phyloP scores from a whole-genome alignment of 2,797 vertebrate species.

The Siniperca obscura region DNA sequence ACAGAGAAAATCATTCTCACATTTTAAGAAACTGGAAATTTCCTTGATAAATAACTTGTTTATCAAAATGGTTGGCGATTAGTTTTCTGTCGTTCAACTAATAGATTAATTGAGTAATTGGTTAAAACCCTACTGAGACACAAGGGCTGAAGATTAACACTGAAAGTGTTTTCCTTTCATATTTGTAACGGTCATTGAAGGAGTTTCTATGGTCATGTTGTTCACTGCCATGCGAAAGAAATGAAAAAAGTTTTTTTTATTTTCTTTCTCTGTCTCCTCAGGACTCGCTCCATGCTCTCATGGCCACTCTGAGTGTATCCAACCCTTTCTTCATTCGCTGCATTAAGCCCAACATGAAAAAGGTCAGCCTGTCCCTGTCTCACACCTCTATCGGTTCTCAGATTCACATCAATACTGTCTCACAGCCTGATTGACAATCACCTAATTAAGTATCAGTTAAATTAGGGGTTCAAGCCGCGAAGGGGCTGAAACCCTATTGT shows the following conservation, averaged over 20 bases:
- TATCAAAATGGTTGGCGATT: background rate
- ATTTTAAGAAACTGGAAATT: background rate
- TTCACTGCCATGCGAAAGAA: background rate
- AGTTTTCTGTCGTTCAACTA: background rate
- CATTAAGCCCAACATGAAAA: constrained; percentile 95
- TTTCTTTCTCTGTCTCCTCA: constrained; percentile 38
- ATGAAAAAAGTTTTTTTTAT: background rate
- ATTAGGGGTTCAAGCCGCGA: no score
- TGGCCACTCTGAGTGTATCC: constrained; percentile 92
- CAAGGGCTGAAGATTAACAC: background rate
- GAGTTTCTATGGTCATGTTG: background rate
- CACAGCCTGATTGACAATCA: background rate
- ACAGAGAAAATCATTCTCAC: background rate
- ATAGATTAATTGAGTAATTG: no score
- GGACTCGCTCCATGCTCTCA: constrained; percentile 94
- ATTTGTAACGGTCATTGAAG: background rate
- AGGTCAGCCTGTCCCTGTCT: constrained; percentile 81
- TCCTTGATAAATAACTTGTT: background rate
- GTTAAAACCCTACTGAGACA: no score
- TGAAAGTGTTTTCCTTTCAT: background rate
- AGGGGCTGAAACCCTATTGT: no score
- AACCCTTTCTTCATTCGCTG: constrained; percentile 97
- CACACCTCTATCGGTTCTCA: constrained; percentile 9
- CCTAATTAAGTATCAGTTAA: background rate
- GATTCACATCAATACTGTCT: background rate